Conservation (phyloP, 2,888 invertebrate genomes). For the Trissolcus japonicus region DNA sequence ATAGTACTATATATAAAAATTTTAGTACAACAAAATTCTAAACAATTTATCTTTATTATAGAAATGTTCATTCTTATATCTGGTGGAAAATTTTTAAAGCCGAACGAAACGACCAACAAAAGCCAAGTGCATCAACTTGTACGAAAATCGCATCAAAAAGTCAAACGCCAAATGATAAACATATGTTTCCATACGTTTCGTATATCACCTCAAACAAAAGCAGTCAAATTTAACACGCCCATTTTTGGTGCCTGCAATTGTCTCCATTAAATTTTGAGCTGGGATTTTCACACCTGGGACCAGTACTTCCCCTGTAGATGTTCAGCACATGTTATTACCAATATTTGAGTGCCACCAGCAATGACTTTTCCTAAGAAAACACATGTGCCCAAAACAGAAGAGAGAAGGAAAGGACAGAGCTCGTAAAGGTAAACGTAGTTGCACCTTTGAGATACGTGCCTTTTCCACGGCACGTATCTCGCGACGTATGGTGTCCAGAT, state of each 20-base stretch:
- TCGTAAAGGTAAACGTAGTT: background rate
- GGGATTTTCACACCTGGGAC: constrained; percentile 30
- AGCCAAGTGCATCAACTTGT: constrained; percentile 8
- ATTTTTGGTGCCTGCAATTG: constrained; percentile 6
- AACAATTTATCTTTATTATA: too few species aligned
- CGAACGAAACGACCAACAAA: too few species aligned
- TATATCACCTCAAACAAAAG: background rate
- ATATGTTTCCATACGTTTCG: background rate
- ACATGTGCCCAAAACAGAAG: constrained; percentile 10
- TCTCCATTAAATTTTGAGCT: constrained; percentile 18
- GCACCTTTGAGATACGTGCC: constrained; percentile 3
- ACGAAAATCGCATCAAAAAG: constrained; percentile 7
- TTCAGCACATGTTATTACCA: constrained; percentile 35
- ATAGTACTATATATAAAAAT: too few species aligned
- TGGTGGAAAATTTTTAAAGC: background rate
- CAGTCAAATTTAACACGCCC: constrained; percentile 1
- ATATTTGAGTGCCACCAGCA: constrained; percentile 25
- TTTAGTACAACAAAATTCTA: too few species aligned
- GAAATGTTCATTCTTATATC: too few species aligned
- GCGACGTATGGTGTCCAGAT: constrained; percentile 30
- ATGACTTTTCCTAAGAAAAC: constrained; percentile 10
- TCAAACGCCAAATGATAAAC: constrained; percentile 13
- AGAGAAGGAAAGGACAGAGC: background rate
- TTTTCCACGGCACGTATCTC: constrained; percentile 16
- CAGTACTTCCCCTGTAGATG: constrained; percentile 3